A percentile compares a stretch with the other conserved stretches of the same genome.
Conservation (phyloP, 2,797 vertebrate species). For the Sebastes taczanowskii region DNA sequence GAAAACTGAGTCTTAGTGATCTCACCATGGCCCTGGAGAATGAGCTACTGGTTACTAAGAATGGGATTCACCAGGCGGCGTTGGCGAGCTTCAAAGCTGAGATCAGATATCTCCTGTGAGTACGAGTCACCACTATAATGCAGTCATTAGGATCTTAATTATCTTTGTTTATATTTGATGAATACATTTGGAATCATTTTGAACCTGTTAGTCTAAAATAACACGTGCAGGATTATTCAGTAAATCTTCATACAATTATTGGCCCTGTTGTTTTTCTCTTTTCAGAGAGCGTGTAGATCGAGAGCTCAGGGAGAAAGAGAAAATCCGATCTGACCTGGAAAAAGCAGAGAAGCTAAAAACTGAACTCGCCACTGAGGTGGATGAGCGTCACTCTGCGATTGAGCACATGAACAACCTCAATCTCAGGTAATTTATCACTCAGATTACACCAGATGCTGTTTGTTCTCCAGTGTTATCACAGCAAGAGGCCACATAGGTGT, state of each 20-base stretch:
- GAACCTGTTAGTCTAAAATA: background rate
- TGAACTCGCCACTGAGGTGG: slow-evolving; percentile 92
- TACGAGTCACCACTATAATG: slow-evolving; percentile 17
- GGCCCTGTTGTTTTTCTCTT: background rate
- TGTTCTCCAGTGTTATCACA: background rate
- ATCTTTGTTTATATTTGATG: background rate
- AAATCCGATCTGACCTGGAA: slow-evolving; percentile 90
- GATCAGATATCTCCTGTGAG: slow-evolving; percentile 94
- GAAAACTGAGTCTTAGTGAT: slow-evolving; percentile 89
- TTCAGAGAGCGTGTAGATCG: slow-evolving; percentile 89
- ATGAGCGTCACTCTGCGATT: slow-evolving; percentile 92
- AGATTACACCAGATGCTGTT: background rate
- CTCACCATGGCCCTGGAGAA: slow-evolving; percentile 93
- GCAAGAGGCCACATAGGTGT: background rate
- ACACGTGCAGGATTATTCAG: background rate
- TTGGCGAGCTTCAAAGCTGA: slow-evolving; percentile 94
- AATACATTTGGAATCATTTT: background rate
- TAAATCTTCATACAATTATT: background rate
- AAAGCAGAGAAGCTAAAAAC: slow-evolving; percentile 92
- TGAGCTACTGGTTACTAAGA: slow-evolving; percentile 92
- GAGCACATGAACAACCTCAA: slow-evolving; percentile 87
- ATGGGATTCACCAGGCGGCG: slow-evolving; percentile 90
- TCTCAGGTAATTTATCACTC: slow-evolving; percentile 56
- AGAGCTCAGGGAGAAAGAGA: slow-evolving; percentile 91
- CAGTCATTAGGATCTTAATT: background rate